Evolutionary conservation across 2,888 invertebrate species (phyloP).

Genomic region (Drosophila heteroneura): DNA sequence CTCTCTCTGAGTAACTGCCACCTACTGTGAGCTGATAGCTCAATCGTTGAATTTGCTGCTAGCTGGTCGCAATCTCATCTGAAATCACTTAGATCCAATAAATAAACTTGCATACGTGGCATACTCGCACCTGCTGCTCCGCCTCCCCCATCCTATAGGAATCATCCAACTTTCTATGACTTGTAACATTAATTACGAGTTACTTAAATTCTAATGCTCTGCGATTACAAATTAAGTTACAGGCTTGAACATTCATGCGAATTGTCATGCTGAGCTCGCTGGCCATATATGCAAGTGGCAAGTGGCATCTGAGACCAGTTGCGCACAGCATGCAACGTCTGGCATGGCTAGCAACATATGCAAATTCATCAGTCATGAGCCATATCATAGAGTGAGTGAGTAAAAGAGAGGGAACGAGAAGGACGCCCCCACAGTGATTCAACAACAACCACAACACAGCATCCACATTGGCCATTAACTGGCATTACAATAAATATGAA

Average conservation of each 20-base stretch:
- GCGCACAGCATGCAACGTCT: constrained; percentile 61
- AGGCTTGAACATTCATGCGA: constrained; percentile 80
- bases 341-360: constrained; percentile 56
- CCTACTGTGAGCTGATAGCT: constrained; percentile 83
- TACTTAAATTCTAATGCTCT: constrained; percentile 85
- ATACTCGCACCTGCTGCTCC: constrained; percentile 3
- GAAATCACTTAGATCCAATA: constrained; percentile 86
- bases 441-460: constrained; percentile 27
- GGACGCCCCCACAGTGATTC: constrained; percentile 55
- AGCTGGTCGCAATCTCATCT: constrained; percentile 83
- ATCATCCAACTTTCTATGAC: constrained; percentile 52
- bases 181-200: constrained; percentile 86
- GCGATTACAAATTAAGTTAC: constrained; percentile 85
- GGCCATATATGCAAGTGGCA: constrained; percentile 37
- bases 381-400: constrained; percentile 14
- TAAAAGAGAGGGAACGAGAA: background rate
- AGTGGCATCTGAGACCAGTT: constrained; percentile 60
- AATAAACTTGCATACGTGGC: constrained; percentile 78
- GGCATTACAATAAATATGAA: constrained; percentile 82
- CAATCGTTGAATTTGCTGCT: constrained; percentile 74
- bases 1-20: constrained; percentile 49
- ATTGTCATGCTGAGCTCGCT: constrained; percentile 79
- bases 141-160: constrained; percentile 28
- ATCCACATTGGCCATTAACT: constrained; percentile 60
- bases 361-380: constrained; percentile 67